These are phyloP conservation scores for Aplodontia rufa DNA, from an alignment of 2,113 vertebrate genomes.

Conservation along the genomic window DNA sequence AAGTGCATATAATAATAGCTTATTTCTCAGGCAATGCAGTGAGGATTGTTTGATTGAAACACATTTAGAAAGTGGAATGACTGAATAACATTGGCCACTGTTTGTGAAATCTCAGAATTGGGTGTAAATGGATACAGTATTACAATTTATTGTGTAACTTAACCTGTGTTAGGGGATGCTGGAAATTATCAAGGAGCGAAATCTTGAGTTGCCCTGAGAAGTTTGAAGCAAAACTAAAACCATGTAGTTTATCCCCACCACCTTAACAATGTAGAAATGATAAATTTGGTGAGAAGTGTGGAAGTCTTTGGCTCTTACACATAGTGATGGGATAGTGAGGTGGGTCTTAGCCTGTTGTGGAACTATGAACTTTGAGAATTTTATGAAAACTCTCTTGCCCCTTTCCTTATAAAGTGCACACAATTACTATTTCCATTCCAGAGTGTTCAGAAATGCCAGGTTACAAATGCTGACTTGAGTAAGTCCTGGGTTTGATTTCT, in stretches of 20 bases:
- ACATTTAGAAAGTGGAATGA: conserved; percentile 35
- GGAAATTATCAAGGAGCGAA: conserved; percentile 25
- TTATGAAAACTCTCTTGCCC: neutral
- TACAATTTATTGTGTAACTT: conserved; percentile 36
- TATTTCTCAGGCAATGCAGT: conserved; percentile 46
- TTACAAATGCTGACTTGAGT: neutral
- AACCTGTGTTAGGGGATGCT: neutral
- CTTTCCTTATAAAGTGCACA: neutral
- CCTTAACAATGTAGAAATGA: neutral
- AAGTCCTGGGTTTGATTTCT: neutral
- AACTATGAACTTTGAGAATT: neutral
- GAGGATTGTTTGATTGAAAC: conserved; percentile 52
- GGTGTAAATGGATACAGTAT: neutral
- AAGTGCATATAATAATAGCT: conserved; percentile 46
- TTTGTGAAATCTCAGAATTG: conserved; percentile 61
- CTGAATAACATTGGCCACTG: conserved; percentile 36
- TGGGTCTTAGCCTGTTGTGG: neutral
- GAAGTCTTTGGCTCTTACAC: neutral
- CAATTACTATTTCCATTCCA: neutral
- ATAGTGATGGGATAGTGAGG: neutral
- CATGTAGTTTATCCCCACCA: neutral
- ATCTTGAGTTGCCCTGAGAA: conserved; percentile 46
- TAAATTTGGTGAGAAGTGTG: neutral
- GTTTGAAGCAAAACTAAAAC: conserved; percentile 19
- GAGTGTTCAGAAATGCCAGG: neutral